phyloP scores from a whole-genome alignment of 2,797 vertebrate genomes.

The Catamblyrhynchus diadema region DNA sequence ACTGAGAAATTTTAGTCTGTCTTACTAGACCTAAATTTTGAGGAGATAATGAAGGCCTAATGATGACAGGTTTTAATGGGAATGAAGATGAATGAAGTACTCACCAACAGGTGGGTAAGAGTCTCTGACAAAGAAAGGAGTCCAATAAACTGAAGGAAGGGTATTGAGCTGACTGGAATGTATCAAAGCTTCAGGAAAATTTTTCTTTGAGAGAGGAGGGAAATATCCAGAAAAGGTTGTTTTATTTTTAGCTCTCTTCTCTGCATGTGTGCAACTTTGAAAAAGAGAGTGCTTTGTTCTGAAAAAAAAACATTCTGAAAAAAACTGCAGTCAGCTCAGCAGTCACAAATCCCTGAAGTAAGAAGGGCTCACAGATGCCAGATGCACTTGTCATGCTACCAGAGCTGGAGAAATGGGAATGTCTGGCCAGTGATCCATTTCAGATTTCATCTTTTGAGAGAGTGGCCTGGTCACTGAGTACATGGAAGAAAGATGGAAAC shows the following conservation, averaged over 20 bases:
- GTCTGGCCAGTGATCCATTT: conserved; percentile 49
- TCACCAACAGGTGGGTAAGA: background rate
- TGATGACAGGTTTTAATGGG: background rate
- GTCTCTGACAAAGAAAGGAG: background rate
- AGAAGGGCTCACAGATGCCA: conserved; percentile 31
- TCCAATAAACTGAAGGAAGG: background rate
- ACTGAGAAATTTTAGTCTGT: background rate
- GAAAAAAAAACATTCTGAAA: conserved; percentile 2
- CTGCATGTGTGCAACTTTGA: conserved; percentile 27
- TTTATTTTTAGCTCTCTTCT: conserved; percentile 51
- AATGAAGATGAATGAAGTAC: background rate
- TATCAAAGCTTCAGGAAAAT: background rate
- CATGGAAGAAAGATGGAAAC: background rate
- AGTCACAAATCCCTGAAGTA: conserved; percentile 38
- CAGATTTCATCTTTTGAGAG: background rate
- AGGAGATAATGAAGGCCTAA: background rate
- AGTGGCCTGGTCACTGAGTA: background rate
- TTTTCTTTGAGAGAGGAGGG: background rate
- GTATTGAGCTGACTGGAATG: background rate
- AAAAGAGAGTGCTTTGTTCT: conserved; percentile 19
- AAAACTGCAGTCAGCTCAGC: background rate
- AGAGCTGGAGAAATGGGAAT: conserved; percentile 24
- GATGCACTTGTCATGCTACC: conserved; percentile 50
- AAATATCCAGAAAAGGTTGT: background rate
- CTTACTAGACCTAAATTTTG: background rate